Percentiles rank a stretch among this genome's conserved stretches.
Conservation (phyloP, 1,140 invertebrate genomes). For the Ganaspis sp. region DNA sequence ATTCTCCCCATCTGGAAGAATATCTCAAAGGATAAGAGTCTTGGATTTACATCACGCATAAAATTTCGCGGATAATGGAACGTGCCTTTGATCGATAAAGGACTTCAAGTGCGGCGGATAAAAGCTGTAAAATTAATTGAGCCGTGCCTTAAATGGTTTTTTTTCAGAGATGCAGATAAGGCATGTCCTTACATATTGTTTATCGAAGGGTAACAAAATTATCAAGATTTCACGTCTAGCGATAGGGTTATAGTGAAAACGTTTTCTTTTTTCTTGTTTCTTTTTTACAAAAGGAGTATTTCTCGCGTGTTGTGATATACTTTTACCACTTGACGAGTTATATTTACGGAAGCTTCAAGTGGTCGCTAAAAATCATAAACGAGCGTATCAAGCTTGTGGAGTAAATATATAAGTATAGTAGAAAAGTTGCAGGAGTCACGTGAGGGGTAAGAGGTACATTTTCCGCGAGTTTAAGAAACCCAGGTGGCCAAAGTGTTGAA, state of each 20-base stretch:
- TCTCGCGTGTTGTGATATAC: constrained; percentile 2
- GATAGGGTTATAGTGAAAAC: background rate
- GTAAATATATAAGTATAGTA: background rate
- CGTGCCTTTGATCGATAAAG: constrained; percentile 11
- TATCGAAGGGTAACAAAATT: constrained; percentile 13
- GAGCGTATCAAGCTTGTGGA: too few species aligned
- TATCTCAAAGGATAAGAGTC: background rate
- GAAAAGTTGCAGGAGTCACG: constrained; percentile 3
- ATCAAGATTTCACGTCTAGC: constrained; percentile 11
- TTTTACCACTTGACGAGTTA: background rate
- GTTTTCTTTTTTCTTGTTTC: background rate
- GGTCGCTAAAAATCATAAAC: constrained; percentile 30
- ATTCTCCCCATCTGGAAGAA: background rate
- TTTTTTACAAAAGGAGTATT: background rate
- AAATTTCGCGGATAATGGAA: constrained; percentile 18
- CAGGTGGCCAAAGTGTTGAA: constrained; percentile 28
- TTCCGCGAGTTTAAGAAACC: constrained; percentile 2
- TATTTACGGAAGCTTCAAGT: constrained; percentile 29
- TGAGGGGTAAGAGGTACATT: background rate
- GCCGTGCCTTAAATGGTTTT: background rate
- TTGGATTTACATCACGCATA: constrained; percentile 8
- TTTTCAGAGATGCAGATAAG: constrained; percentile 5
- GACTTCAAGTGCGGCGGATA: background rate
- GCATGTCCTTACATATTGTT: constrained; percentile 25
- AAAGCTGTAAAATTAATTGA: constrained; percentile 4